Evolutionary conservation across 2,888 invertebrate species (phyloP).

Genomic region (Coenonympha arcania): DNA sequence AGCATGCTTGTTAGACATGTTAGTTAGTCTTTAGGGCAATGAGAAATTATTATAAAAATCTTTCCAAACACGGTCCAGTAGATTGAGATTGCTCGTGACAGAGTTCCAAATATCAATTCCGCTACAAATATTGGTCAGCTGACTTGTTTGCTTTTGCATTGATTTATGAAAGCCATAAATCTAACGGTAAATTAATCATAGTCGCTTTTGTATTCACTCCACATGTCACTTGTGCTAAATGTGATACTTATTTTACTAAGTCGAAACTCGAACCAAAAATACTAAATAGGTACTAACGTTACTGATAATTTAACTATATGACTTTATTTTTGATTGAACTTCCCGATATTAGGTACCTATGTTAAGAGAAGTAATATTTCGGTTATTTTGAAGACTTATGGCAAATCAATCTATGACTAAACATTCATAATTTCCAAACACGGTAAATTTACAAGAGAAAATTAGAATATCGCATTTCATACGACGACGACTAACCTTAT

Average conservation of each 20-base stretch:
- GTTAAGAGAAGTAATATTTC: too few relatives aligned
- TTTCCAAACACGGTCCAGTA: too few relatives aligned
- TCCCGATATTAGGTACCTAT: too few relatives aligned
- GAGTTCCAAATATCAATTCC: constrained; percentile 6
- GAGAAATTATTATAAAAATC: too few relatives aligned
- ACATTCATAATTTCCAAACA: not conserved
- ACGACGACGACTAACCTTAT: constrained; percentile 15
- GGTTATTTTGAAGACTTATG: too few relatives aligned
- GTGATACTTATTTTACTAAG: constrained; percentile 15
- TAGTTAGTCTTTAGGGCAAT: too few relatives aligned
- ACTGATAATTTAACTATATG: too few relatives aligned
- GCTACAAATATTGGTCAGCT: constrained; percentile 12
- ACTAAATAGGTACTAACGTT: too few relatives aligned
- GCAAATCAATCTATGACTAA: not conserved
- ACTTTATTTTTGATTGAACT: too few relatives aligned
- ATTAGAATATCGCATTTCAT: constrained; percentile 9
- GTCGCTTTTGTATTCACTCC: constrained; percentile 54
- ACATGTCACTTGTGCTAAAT: constrained; percentile 46
- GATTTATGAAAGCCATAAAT: constrained; percentile 68
- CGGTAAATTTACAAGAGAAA: not conserved
- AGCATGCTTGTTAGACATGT: too few relatives aligned
- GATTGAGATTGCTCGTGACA: not conserved
- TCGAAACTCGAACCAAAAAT: not conserved
- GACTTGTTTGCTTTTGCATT: constrained; percentile 38
- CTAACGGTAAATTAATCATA: constrained; percentile 64